These are phyloP conservation scores for Bothrops alternatus DNA, from an alignment of 2,797 vertebrate genomes.

Conservation along the genomic window DNA sequence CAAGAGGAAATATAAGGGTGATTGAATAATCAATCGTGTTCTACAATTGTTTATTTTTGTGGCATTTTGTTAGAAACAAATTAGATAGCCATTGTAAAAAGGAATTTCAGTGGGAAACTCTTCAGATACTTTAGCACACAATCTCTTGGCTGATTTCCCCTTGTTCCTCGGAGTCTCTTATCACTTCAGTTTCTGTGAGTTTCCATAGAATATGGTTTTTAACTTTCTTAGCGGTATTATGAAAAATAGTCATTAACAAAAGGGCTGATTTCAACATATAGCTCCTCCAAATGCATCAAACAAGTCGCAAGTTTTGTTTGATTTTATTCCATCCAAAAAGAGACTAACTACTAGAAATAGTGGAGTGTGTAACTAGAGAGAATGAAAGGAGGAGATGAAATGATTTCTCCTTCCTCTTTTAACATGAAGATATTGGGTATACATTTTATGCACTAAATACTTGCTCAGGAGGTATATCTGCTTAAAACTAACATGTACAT, in stretches of 20 bases:
- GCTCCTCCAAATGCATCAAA: conserved; percentile 23
- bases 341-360: not conserved
- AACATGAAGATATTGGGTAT: not conserved
- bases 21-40: conserved; percentile 55
- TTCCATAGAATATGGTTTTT: conserved; percentile 69
- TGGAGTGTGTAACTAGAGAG: too few species aligned
- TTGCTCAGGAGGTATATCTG: not conserved
- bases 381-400: not conserved
- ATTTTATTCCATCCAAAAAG: not conserved
- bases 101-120: conserved; percentile 66
- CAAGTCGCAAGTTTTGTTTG: not conserved
- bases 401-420: not conserved
- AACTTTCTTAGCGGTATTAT: conserved; percentile 64
- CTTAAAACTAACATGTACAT: not conserved
- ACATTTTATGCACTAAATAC: not conserved
- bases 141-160: conserved; percentile 51
- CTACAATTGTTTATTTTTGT: conserved; percentile 46
- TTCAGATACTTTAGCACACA: conserved; percentile 63
- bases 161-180: conserved; percentile 59
- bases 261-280: conserved; percentile 40
- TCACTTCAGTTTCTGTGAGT: conserved; percentile 66
- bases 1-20: conserved; percentile 52
- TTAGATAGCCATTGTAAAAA: conserved; percentile 64
- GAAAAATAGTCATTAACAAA: conserved; percentile 60
- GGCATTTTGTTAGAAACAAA: conserved; percentile 32